phyloP scores from a whole-genome alignment of 2,113 vertebrate species.

The Penelope pileata region DNA sequence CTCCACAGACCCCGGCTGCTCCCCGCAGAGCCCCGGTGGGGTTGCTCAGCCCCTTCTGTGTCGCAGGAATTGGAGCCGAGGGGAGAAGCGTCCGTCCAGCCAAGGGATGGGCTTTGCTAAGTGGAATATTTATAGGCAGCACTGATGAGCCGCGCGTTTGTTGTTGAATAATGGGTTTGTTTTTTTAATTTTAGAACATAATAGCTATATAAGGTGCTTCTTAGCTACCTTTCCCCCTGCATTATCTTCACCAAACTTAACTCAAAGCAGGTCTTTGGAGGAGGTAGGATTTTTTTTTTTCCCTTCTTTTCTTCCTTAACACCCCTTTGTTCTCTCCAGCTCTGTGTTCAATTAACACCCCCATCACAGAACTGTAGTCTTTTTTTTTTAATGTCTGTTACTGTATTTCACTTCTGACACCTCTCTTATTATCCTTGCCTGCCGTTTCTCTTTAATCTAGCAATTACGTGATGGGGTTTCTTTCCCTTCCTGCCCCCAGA shows the following conservation, averaged over 20 bases:
- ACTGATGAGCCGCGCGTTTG: constrained; percentile 35
- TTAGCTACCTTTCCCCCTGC: constrained; percentile 37
- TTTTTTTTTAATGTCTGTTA: constrained; percentile 58
- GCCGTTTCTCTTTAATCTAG: constrained; percentile 67
- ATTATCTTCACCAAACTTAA: constrained; percentile 67
- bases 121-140: constrained; percentile 54
- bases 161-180: constrained; percentile 57
- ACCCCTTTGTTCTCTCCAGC: constrained; percentile 72
- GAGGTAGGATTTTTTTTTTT: constrained; percentile 37
- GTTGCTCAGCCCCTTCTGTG: not conserved
- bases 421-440: constrained; percentile 64
- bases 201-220: constrained; percentile 53
- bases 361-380: constrained; percentile 45
- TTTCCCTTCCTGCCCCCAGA: not conserved
- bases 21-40: not conserved
- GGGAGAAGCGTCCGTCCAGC: not conserved
- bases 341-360: constrained; percentile 73
- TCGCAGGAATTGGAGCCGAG: not conserved
- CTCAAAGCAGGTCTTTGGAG: constrained; percentile 64
- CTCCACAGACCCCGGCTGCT: constrained; percentile 11
- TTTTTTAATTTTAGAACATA: constrained; percentile 58
- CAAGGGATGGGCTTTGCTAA: not conserved
- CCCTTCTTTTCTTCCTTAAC: constrained; percentile 50
- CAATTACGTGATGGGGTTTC: constrained; percentile 47
- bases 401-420: constrained; percentile 71